phyloP scores from a whole-genome alignment of 2,797 vertebrate genomes.

The Coracias cyanogaster region DNA sequence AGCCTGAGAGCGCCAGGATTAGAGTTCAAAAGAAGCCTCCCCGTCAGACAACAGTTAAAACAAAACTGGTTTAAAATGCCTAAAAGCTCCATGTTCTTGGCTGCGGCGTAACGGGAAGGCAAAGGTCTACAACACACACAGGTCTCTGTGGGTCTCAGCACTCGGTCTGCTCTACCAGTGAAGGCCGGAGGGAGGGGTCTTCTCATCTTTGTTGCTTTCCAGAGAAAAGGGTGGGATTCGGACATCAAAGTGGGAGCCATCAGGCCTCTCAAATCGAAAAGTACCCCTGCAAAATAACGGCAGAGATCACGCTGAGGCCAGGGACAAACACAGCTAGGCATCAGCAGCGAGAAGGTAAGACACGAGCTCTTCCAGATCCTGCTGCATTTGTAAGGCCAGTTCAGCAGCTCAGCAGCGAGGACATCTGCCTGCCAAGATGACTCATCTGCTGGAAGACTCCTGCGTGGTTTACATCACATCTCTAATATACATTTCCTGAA shows the following conservation, averaged over 20 bases:
- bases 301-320: slow-evolving; percentile 1
- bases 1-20: slow-evolving; percentile 12
- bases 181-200: slow-evolving; percentile 87
- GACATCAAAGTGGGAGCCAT: slow-evolving; percentile 97
- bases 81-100: slow-evolving; percentile 31
- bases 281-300: slow-evolving; percentile 86
- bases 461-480: not conserved
- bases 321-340: not conserved
- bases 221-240: slow-evolving; percentile 98
- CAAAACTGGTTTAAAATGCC: slow-evolving; percentile 43
- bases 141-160: slow-evolving; percentile 5
- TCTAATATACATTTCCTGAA: not conserved
- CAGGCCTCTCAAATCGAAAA: slow-evolving; percentile 95
- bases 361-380: not conserved
- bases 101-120: slow-evolving; percentile 35
- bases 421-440: not conserved
- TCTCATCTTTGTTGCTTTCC: slow-evolving; percentile 94
- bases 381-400: not conserved
- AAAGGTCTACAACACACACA: slow-evolving; percentile 37
- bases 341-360: not conserved
- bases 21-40: slow-evolving; percentile 40
- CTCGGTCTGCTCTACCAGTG: slow-evolving; percentile 82
- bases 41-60: slow-evolving; percentile 55
- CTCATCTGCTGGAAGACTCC: not conserved
- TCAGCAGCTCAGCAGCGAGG: not conserved